These are phyloP conservation scores for Physocephala rufipes DNA, from an alignment of 2,888 invertebrate genomes.

Conservation along the genomic window DNA sequence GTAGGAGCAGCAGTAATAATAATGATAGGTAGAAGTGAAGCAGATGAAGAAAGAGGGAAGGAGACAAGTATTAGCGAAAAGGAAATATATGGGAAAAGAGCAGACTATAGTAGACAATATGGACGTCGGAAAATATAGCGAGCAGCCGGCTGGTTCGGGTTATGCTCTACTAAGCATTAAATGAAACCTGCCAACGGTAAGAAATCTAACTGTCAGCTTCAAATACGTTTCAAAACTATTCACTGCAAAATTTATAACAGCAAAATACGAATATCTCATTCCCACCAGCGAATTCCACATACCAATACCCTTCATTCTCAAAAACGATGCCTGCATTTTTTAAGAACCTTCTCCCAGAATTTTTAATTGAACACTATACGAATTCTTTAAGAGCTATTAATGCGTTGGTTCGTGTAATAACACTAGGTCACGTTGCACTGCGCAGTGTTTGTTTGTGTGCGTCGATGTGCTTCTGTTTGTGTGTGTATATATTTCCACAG, in stretches of 20 bases:
- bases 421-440: no score
- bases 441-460: not conserved
- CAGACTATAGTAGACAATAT: no score
- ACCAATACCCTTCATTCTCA: not conserved
- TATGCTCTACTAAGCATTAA: not conserved
- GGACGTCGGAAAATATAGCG: no score
- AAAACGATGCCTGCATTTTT: no score
- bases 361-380: slow-evolving; percentile 7
- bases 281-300: not conserved
- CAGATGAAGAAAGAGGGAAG: not conserved
- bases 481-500: not conserved
- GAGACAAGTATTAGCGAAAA: not conserved
- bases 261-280: not conserved
- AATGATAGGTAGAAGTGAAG: not conserved
- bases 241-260: not conserved
- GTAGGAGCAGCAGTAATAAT: not conserved
- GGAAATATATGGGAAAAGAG: not conserved
- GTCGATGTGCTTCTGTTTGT: not conserved
- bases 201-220: not conserved
- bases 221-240: slow-evolving; percentile 9
- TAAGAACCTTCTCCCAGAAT: not conserved
- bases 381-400: not conserved
- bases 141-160: not conserved
- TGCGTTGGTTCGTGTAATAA: not conserved
- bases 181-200: not conserved